A percentile compares a stretch with the other conserved stretches of the same genome.
Evolutionary conservation across 2,797 vertebrate genomes (phyloP).

Genomic region (Coranthus polyacanthus): DNA sequence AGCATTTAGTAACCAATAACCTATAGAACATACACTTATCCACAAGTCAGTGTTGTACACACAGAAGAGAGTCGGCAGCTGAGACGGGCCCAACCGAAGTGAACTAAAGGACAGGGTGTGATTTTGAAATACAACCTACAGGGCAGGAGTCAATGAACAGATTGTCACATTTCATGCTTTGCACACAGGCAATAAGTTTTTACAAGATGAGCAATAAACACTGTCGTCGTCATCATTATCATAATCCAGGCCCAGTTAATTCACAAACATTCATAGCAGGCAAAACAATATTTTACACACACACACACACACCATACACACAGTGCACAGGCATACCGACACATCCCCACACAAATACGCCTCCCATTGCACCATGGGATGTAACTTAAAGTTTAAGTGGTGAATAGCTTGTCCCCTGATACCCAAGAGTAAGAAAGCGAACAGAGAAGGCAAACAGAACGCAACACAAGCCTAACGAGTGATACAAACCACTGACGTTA

Average conservation of each 20-base stretch:
- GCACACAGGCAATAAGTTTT: conserved; percentile 55
- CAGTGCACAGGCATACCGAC: conserved; percentile 48
- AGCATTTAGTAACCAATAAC: conserved; percentile 69
- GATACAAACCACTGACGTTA: conserved; percentile 62
- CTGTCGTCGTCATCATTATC: conserved; percentile 43
- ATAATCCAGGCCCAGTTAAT: conserved; percentile 60
- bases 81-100: conserved; percentile 26
- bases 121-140: conserved; percentile 39
- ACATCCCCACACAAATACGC: conserved; percentile 47
- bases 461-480: conserved; percentile 55
- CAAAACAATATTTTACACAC: conserved; percentile 54
- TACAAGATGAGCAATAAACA: conserved; percentile 63
- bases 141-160: conserved; percentile 60
- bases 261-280: conserved; percentile 54
- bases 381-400: conserved; percentile 48
- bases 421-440: conserved; percentile 35
- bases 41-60: conserved; percentile 51
- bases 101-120: conserved; percentile 23
- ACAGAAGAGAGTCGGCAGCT: conserved; percentile 35
- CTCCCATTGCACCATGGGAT: conserved; percentile 58
- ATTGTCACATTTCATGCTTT: conserved; percentile 78
- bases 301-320: conserved; percentile 21
- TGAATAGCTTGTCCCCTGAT: conserved; percentile 58
- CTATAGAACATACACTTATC: conserved; percentile 46
- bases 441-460: conserved; percentile 61